These are phyloP conservation scores for Anthoscopus minutus DNA, from an alignment of 2,113 vertebrate species.

Conservation along the genomic window DNA sequence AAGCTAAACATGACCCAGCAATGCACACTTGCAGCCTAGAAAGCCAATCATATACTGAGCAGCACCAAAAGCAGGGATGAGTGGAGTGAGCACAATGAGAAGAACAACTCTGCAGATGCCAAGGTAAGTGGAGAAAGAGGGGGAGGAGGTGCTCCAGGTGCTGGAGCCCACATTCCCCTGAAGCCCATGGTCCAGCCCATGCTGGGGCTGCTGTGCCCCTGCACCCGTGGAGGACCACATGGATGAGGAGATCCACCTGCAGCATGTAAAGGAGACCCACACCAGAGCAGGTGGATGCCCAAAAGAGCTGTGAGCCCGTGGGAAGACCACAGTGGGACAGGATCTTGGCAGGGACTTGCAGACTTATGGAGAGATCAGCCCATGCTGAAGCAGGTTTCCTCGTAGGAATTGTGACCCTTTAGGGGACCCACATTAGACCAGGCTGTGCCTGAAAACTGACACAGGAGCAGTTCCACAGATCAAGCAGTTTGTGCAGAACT, in stretches of 20 bases:
- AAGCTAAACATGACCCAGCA: background rate
- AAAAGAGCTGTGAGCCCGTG: rapidly evolving
- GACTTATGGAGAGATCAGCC: background rate
- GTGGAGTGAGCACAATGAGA: background rate
- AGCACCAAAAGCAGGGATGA: background rate
- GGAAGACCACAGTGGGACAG: background rate
- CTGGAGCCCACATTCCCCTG: background rate
- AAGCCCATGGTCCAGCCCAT: background rate
- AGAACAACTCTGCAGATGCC: background rate
- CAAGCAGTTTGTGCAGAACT: no score
- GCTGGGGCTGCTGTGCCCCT: no score
- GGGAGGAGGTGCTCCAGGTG: background rate
- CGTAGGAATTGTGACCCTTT: background rate
- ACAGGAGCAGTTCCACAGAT: background rate
- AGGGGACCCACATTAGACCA: background rate
- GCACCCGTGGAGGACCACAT: rapidly evolving
- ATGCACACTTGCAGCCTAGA: background rate
- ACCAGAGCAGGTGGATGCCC: background rate
- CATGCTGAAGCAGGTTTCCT: background rate
- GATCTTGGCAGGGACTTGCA: background rate
- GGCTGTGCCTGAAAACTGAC: background rate
- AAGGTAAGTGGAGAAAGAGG: background rate
- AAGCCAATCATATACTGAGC: background rate
- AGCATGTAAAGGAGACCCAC: rapidly evolving
- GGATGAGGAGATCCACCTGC: background rate